These are phyloP conservation scores for Eulemur mongoz DNA, from an alignment of 2,797 vertebrate species.

Conservation along the genomic window DNA sequence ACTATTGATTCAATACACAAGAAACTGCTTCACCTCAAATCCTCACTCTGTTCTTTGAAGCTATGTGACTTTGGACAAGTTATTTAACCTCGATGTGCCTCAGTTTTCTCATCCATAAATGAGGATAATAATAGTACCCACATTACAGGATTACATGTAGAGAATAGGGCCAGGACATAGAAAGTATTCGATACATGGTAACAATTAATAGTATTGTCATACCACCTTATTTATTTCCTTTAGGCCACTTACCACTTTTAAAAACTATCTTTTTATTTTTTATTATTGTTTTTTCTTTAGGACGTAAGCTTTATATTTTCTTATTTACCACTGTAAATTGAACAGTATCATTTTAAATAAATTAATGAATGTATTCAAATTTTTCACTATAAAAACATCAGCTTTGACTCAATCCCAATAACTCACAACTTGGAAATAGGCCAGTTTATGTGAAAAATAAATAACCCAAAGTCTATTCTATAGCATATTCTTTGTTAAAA, in stretches of 20 bases:
- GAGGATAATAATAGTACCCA: not conserved
- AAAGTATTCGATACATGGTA: not conserved
- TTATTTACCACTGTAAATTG: not conserved
- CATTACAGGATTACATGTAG: not conserved
- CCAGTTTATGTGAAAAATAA: constrained; percentile 32
- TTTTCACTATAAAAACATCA: not conserved
- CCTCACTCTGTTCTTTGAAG: not conserved
- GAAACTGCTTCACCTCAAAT: not conserved
- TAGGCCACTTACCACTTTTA: not conserved
- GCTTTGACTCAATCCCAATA: not conserved
- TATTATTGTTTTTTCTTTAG: not conserved
- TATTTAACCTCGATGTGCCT: not conserved
- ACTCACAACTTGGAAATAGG: not conserved
- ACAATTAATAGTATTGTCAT: not conserved
- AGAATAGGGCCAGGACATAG: not conserved
- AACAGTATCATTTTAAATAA: not conserved
- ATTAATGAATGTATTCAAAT: not conserved
- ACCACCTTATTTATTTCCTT: not conserved
- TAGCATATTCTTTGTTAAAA: not conserved
- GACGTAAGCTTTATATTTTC: not conserved
- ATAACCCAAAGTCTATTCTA: not conserved
- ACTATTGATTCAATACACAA: not conserved
- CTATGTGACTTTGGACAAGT: not conserved
- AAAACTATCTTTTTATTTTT: not conserved
- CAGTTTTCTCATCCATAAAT: not conserved